These are phyloP conservation scores for Mimumesa dahlbomi DNA, from an alignment of 2,888 invertebrate species.

Conservation along the genomic window DNA sequence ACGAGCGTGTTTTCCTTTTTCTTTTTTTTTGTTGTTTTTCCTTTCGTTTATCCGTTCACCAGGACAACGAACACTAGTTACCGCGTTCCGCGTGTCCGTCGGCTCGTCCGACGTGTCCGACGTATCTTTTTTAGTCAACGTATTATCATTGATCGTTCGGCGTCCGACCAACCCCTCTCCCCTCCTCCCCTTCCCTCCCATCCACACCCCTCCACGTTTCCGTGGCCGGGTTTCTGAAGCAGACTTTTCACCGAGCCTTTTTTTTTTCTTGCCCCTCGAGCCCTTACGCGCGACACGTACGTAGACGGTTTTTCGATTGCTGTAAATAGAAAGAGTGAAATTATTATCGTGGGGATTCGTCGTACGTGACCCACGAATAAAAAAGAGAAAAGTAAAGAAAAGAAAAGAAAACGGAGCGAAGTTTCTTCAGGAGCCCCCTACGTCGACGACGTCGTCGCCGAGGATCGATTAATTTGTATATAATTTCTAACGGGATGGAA, in stretches of 20 bases:
- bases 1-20: too few species aligned
- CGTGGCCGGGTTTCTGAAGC: neutral
- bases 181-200: too few species aligned
- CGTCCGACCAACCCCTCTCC: too few species aligned
- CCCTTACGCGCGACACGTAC: neutral
- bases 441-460: conserved; percentile 10
- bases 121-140: too few species aligned
- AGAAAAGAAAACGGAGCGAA: neutral
- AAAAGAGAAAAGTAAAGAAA: too few species aligned
- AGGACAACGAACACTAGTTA: conserved; percentile 6
- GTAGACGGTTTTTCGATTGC: conserved; percentile 8
- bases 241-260: neutral
- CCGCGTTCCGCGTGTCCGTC: conserved; percentile 16
- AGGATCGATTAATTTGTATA: conserved; percentile 20
- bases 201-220: neutral
- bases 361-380: too few species aligned
- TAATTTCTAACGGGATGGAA: conserved; percentile 2
- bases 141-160: too few species aligned
- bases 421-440: neutral
- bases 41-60: neutral
- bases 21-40: too few species aligned
- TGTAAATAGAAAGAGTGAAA: conserved; percentile 24
- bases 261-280: too few species aligned
- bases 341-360: neutral
- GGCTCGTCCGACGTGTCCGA: neutral